phyloP scores from a whole-genome alignment of 2,113 vertebrate genomes.

The Corvus moneduloides region DNA sequence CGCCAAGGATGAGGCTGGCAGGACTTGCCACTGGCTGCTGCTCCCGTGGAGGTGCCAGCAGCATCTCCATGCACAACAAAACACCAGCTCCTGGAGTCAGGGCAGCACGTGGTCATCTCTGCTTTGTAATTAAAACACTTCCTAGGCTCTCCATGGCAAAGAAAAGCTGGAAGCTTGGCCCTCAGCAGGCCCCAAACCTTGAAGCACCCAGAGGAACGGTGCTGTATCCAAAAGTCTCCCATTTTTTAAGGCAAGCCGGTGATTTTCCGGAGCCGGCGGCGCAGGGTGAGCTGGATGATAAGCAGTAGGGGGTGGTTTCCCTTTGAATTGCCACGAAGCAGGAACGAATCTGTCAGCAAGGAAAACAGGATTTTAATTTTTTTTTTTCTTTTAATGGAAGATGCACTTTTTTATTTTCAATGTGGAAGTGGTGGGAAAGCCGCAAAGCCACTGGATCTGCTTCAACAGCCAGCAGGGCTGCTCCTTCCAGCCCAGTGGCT shows the following conservation, averaged over 20 bases:
- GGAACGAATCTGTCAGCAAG: slow-evolving; percentile 35
- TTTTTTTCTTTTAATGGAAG: neutral
- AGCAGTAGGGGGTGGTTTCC: neutral
- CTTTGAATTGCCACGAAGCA: neutral
- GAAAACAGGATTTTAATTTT: slow-evolving; percentile 1
- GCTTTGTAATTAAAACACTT: neutral
- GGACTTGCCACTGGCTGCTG: accelerated
- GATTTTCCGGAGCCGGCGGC: neutral
- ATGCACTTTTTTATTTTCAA: neutral
- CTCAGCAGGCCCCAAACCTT: neutral
- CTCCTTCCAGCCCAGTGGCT: neutral
- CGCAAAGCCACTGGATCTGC: neutral
- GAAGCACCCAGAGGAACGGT: neutral
- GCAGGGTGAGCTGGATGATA: accelerated
- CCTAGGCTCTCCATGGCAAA: neutral
- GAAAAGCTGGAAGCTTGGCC: neutral
- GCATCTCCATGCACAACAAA: accelerated
- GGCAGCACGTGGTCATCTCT: neutral
- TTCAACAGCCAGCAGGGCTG: accelerated
- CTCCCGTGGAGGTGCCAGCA: neutral
- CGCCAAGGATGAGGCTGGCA: neutral
- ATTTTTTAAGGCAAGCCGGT: neutral
- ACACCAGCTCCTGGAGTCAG: accelerated
- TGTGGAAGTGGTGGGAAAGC: neutral
- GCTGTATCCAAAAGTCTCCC: neutral